phyloP scores from a whole-genome alignment of 2,888 invertebrate species.

The Strigamia crassipes region DNA sequence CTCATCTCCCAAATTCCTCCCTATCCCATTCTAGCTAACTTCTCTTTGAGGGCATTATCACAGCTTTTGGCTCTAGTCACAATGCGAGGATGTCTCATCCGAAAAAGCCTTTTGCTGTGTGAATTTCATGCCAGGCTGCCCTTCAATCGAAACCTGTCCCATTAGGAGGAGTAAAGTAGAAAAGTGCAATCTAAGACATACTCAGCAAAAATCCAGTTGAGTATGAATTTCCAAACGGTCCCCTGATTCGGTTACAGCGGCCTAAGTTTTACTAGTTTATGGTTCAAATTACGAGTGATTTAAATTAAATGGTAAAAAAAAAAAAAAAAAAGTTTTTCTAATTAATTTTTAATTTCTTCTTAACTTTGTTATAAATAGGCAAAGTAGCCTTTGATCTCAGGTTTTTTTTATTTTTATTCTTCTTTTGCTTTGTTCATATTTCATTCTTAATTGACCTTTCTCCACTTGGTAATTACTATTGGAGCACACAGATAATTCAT shows the following conservation, averaged over 20 bases:
- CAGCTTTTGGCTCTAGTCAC: slow-evolving; percentile 40
- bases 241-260: neutral
- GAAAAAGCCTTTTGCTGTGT: slow-evolving; percentile 42
- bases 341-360: slow-evolving; percentile 38
- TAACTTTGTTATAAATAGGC: slow-evolving; percentile 29
- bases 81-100: slow-evolving; percentile 40
- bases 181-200: slow-evolving; percentile 37
- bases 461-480: slow-evolving; percentile 38
- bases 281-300: neutral
- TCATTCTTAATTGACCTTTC: slow-evolving; percentile 42
- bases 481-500: slow-evolving; percentile 38
- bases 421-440: neutral
- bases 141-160: slow-evolving; percentile 40
- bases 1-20: slow-evolving; percentile 38
- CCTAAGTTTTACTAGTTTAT: neutral
- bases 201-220: slow-evolving; percentile 39
- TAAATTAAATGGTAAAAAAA: neutral
- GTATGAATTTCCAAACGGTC: slow-evolving; percentile 15
- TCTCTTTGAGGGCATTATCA: slow-evolving; percentile 42
- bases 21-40: slow-evolving; percentile 39
- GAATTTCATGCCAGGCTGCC: slow-evolving; percentile 40
- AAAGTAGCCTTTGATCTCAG: slow-evolving; percentile 13
- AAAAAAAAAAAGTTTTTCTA: neutral
- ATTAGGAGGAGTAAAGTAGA: slow-evolving; percentile 38
- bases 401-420: neutral